Percentiles rank a stretch among this genome's conserved stretches.
Evolutionary conservation across 2,113 vertebrate genomes (phyloP).

Genomic region (Pongo pygmaeus): DNA sequence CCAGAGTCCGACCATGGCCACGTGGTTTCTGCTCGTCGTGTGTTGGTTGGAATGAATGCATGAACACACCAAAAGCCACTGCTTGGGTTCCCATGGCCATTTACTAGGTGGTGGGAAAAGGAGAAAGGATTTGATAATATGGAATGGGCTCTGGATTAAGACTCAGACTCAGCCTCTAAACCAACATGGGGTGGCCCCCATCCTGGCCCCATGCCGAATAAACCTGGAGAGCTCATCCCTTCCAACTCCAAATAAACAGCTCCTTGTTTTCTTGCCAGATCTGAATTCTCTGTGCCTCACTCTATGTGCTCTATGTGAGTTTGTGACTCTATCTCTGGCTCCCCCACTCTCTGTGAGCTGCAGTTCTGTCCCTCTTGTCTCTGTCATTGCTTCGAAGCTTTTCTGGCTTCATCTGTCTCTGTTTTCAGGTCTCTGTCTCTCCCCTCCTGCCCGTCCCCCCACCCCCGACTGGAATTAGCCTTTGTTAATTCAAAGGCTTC

Average conservation of each 20-base stretch:
- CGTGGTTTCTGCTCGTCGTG: fast-evolving
- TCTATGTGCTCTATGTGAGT: background rate
- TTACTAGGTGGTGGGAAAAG: background rate
- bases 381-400: background rate
- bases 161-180: background rate
- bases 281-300: background rate
- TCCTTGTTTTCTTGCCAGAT: background rate
- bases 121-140: background rate
- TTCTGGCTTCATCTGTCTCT: background rate
- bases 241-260: background rate
- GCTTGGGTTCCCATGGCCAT: background rate
- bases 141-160: background rate
- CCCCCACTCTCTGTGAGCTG: background rate
- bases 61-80: background rate
- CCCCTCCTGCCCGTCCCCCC: background rate
- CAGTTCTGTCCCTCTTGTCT: background rate
- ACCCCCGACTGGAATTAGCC: background rate
- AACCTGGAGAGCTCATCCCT: background rate
- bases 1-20: no score
- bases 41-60: background rate
- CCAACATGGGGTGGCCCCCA: background rate
- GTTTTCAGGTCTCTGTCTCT: conserved; percentile 9
- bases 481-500: conserved; percentile 68
- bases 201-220: background rate
- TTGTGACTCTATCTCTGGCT: background rate